Base-by-base conservation (phyloP, 2,888 invertebrate species). In the Limnephilus lunatus region DNA sequence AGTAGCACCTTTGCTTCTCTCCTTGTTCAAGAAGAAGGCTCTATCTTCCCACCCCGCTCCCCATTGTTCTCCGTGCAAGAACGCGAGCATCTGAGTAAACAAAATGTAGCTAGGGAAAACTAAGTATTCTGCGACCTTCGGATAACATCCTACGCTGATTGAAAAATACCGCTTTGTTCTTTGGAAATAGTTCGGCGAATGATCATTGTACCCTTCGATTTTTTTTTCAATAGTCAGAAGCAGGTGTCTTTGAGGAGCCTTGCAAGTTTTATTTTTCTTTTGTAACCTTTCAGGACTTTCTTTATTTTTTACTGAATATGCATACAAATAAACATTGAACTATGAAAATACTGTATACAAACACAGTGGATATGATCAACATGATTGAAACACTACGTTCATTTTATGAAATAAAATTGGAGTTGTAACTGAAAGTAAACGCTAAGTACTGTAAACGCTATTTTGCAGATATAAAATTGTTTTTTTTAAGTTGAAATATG, bases 1-100 rank as follows among this genome's bases (percentile, higher is more conserved):
- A 90, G 85, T 82, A 81, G 85, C 90, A 44, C 90, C 82, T 85
- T 53, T 25, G 48, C 53, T 85, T 80, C 88, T 68, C 68, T 25
- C 68, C 80, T 48, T 25, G 39, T 44, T 44, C 44, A 48, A 35
- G 35, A 35, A 35, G 86, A 44, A 86, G 86, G 32, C 80, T 88
- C 35, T 88, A 53, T 31, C 68, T 80, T 68, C 88, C 53, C 35
- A 88, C 88, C 31, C 68, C 48, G 15, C 48, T 15, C 48, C 25
- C 53, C 53, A 88, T 86, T 86, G 44, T 48, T 86, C n/a, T 44
- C 39, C 30, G 86, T 86, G 48, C 86, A 83, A 35, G n/a, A 83
- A 83, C 35, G 83, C 68, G n/a, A n/a, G 25, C 35, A 32, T 35
- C 31, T 25, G 83, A 39, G 83, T 35, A 83, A 83, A 83, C 35